phyloP scores from a whole-genome alignment of 1,140 invertebrate genomes.

The Bradynema listronoti region DNA sequence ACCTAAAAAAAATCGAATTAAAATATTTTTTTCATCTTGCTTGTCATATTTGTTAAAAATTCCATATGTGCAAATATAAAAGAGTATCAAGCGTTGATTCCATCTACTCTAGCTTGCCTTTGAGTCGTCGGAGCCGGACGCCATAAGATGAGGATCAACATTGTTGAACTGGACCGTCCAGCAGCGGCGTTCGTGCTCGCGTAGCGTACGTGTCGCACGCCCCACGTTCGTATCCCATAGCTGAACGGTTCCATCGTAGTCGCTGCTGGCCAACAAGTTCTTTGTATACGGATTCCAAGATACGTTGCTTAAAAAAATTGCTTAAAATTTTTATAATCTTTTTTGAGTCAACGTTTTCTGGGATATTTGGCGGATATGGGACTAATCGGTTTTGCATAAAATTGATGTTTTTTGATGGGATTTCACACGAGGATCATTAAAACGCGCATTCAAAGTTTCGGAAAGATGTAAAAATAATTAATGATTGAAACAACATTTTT shows the following conservation, averaged over 20 bases:
- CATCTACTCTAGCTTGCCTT: conserved; percentile 60
- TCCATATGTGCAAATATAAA: too few relatives aligned
- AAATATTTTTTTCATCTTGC: neutral
- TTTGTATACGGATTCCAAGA: conserved; percentile 91
- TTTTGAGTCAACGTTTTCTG: neutral
- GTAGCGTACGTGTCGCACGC: conserved; percentile 67
- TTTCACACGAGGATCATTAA: too few relatives aligned
- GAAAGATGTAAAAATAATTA: too few relatives aligned
- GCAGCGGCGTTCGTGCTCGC: conserved; percentile 89
- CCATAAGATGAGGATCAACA: conserved; percentile 79
- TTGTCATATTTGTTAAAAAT: neutral
- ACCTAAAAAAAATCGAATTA: conserved; percentile 62
- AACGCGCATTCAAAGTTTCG: too few relatives aligned
- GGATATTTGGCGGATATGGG: too few relatives aligned
- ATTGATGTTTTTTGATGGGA: too few relatives aligned
- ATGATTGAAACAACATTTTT: too few relatives aligned
- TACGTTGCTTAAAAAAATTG: conserved; percentile 68
- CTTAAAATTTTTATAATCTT: neutral
- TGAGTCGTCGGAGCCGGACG: conserved; percentile 87
- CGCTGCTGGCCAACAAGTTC: conserved; percentile 77
- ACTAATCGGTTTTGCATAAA: too few relatives aligned
- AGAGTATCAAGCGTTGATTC: neutral
- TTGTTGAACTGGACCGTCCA: conserved; percentile 95
- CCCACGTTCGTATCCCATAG: conserved; percentile 83
- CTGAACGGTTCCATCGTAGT: conserved; percentile 87